Conservation (phyloP, 2,888 invertebrate genomes). For the Bembecia ichneumoniformis region DNA sequence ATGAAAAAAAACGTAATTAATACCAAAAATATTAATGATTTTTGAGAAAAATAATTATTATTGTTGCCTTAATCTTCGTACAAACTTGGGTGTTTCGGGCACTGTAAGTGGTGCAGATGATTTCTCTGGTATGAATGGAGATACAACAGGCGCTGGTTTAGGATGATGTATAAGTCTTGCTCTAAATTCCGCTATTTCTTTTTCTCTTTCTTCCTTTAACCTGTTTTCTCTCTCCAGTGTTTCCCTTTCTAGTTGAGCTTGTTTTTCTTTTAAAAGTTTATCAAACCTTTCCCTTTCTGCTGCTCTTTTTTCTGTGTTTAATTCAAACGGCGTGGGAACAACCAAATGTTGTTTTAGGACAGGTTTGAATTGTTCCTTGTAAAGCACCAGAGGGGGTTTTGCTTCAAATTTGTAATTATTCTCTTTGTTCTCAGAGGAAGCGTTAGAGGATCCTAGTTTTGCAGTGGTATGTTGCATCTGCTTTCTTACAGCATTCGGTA, state of each 20-base stretch:
- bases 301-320: conserved; percentile 77
- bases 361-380: conserved; percentile 77
- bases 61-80: conserved; percentile 42
- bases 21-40: neutral
- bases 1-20: too few relatives aligned
- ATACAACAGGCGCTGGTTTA: conserved; percentile 70
- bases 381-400: conserved; percentile 71
- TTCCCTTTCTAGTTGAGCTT: conserved; percentile 58
- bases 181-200: conserved; percentile 63
- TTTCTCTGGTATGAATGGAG: conserved; percentile 63
- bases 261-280: conserved; percentile 63
- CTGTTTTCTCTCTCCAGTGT: conserved; percentile 47
- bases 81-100: conserved; percentile 75
- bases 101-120: conserved; percentile 71
- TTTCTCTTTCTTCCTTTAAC: conserved; percentile 57
- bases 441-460: conserved; percentile 29
- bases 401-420: conserved; percentile 74
- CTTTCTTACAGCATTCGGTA: conserved; percentile 68
- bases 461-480: conserved; percentile 36
- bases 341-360: conserved; percentile 55
- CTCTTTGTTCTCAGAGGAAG: conserved; percentile 59
- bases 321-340: conserved; percentile 65
- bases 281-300: conserved; percentile 75
- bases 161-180: conserved; percentile 75
- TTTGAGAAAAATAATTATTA: conserved; percentile 12